A percentile compares a stretch with the other conserved stretches of the same genome.
These are phyloP conservation scores for Scotopteryx bipunctaria DNA, from an alignment of 2,888 invertebrate species.

Conservation along the genomic window DNA sequence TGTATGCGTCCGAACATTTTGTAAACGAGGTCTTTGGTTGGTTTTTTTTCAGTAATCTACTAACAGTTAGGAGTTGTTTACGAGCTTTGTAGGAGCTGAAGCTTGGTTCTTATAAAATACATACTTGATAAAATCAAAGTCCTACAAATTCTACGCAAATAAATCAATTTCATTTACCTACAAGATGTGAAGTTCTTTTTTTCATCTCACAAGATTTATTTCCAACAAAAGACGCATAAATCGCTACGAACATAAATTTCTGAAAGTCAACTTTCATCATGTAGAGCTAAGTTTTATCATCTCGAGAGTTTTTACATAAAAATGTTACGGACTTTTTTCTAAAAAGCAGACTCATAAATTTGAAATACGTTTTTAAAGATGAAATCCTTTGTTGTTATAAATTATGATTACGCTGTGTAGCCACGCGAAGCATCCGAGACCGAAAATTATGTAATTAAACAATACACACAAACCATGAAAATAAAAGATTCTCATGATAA, in stretches of 20 bases:
- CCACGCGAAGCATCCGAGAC: conserved; percentile 66
- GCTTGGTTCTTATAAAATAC: no score
- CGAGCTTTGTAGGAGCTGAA: no score
- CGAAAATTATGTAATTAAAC: conserved; percentile 77
- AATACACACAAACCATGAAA: conserved; percentile 72
- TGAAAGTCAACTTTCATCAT: conserved; percentile 52
- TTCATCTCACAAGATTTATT: conserved; percentile 34
- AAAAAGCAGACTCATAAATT: conserved; percentile 72
- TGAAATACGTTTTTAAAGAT: conserved; percentile 76
- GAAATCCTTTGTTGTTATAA: conserved; percentile 75
- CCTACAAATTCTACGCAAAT: no score
- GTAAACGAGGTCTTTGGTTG: no score
- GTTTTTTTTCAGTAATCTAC: no score
- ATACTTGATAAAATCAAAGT: no score
- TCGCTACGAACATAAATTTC: conserved; percentile 47
- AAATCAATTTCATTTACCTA: conserved; percentile 1
- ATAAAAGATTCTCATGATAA: conserved; percentile 70
- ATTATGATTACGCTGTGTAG: conserved; percentile 73
- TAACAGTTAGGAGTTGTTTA: no score
- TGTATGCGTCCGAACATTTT: no score
- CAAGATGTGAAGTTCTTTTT: conserved; percentile 6
- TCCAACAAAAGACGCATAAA: conserved; percentile 46
- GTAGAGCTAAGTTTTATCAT: conserved; percentile 58
- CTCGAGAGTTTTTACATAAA: conserved; percentile 64
- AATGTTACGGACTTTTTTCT: conserved; percentile 72